Evolutionary conservation across 2,797 vertebrate genomes (phyloP), one percentile per base, ranked within the genome.

Genomic region (Oophaga sylvatica): DNA sequence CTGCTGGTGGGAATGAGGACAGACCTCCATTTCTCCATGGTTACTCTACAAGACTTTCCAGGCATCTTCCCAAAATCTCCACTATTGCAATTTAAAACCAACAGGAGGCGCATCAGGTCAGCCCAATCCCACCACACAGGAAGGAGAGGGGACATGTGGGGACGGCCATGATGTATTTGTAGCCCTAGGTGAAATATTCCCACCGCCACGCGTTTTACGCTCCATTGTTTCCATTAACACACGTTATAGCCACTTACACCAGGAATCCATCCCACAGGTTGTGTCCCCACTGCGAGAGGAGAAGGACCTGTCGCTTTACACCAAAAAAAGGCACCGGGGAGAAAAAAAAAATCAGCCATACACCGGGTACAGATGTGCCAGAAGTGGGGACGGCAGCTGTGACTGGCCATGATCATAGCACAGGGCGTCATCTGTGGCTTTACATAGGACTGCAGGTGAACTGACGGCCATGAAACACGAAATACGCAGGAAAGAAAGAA

Each of bases 21-120:
- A 88, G 70, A 15, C 15, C 71, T 73, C 71, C 45, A 45, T 29
- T 65, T 89, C 88, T 78, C 88, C 88, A 89, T 86, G 84, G 84
- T 86, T 86, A 89, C 84, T 85, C 75, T 81, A 70, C 68, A 63
- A 76, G 83, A 60, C 71, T 89, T 81, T 56, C 22, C 63, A 86
- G 88, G 88, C 71, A 89, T 89, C 56, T 79, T 83, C 68, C 84
- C 76, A 70, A 89, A 86, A 81, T 48, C 63, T 86, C 80, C 17
- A 79, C 53, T 70, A 79, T 83, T 86, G 73, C 80, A 83, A 86
- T 78, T 48, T 68, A 79, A 89, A 86, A 62, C 84, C 88, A 89
- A 89, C 88, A 86, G 88, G 88, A 79, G 88, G 88, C 63, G 88
- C 84, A 71, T 83, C 84, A 79, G 88, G 84, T 71, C 84, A 83